phyloP scores from a whole-genome alignment of 64 coral and sea anemone genomes.

The Astreopora myriophthalma region DNA sequence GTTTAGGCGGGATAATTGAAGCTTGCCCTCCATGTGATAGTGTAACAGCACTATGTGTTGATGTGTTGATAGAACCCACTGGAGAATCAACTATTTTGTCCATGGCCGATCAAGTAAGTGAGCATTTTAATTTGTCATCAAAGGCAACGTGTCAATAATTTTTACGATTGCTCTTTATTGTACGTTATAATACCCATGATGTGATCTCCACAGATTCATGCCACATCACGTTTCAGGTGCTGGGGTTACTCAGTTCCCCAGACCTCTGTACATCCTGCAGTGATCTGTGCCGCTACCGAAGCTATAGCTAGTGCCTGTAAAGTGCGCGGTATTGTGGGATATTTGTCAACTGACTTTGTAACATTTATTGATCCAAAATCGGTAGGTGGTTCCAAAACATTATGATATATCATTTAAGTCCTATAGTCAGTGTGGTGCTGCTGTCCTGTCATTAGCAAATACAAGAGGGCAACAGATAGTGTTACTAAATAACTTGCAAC shows the following conservation, averaged over 20 bases:
- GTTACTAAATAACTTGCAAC: no score
- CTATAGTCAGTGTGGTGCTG: neutral
- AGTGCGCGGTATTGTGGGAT: constrained; percentile 84
- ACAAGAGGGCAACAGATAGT: no score
- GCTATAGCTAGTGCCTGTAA: constrained; percentile 78
- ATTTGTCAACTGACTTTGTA: constrained; percentile 95
- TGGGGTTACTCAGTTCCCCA: constrained; percentile 98
- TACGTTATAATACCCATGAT: neutral
- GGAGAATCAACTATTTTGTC: constrained; percentile 76
- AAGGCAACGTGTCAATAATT: no score
- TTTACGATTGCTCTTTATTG: neutral
- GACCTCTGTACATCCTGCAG: constrained; percentile 81
- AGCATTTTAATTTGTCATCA: neutral
- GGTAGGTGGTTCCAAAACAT: constrained; percentile 63
- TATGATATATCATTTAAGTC: neutral
- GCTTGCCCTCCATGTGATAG: constrained; percentile 93
- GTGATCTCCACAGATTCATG: constrained; percentile 76
- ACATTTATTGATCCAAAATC: constrained; percentile 97
- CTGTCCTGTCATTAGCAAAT: no score
- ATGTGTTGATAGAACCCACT: constrained; percentile 92
- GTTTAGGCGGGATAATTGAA: constrained; percentile 92
- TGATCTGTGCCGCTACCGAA: constrained; percentile 62
- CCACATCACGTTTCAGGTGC: constrained; percentile 83
- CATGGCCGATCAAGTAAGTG: constrained; percentile 87
- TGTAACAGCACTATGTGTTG: constrained; percentile 85